A percentile compares a stretch with the other conserved stretches of the same genome.
Conservation (phyloP, 2,113 vertebrate genomes). For the Capra hircus region DNA sequence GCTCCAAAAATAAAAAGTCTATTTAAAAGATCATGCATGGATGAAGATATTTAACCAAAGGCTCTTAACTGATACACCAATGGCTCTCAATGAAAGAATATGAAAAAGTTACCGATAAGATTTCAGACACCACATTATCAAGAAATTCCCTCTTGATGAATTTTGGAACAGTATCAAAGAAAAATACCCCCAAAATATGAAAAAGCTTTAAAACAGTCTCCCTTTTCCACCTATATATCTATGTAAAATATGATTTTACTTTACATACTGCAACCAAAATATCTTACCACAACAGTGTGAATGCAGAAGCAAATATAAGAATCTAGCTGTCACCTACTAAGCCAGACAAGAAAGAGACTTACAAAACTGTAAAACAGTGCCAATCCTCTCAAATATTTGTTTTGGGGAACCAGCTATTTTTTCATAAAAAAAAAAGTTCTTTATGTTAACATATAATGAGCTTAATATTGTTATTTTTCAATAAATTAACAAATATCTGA, state of each 20-base stretch:
- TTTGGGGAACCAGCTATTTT: not conserved
- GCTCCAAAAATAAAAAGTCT: not conserved
- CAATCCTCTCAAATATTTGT: not conserved
- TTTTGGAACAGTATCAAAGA: not conserved
- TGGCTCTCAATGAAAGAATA: not conserved
- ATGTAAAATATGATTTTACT: not conserved
- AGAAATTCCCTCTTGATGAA: not conserved
- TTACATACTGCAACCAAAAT: not conserved
- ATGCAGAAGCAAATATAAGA: not conserved
- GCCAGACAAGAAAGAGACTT: not conserved
- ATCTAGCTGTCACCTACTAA: not conserved
- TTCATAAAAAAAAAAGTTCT: not conserved
- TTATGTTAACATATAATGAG: not conserved
- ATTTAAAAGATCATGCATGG: not conserved
- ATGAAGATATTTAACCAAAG: not conserved
- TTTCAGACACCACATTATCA: not conserved
- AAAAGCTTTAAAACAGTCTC: not conserved
- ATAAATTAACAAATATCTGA: not conserved
- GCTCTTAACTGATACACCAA: not conserved
- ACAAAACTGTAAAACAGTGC: not conserved
- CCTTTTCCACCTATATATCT: not conserved
- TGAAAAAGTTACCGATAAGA: not conserved
- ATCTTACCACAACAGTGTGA: not conserved
- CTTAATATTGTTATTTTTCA: not conserved
- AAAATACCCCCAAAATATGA: not conserved